These are phyloP conservation scores for Pseudococcus viburni DNA, from an alignment of 2,888 invertebrate species.

Conservation along the genomic window DNA sequence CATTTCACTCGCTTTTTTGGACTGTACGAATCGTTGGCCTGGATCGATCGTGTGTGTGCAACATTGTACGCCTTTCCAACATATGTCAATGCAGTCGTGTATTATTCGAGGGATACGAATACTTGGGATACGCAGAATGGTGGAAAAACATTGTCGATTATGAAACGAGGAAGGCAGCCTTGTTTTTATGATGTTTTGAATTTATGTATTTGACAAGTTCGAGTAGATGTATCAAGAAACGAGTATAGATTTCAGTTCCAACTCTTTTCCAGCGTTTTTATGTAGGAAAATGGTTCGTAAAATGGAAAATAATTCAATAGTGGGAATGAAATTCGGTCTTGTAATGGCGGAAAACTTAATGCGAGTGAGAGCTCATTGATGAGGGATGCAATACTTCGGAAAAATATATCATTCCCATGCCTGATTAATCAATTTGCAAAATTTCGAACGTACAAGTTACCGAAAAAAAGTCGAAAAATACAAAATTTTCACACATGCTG, in stretches of 20 bases:
- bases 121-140: not conserved
- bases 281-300: not conserved
- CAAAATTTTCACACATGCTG: no score
- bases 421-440: no score
- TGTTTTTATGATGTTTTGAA: not conserved
- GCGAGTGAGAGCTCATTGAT: no score
- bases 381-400: no score
- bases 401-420: no score
- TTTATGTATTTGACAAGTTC: not conserved
- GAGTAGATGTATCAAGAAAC: not conserved
- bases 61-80: not conserved
- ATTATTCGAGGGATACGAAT: not conserved
- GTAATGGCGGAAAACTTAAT: no score
- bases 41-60: conserved; percentile 14
- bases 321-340: no score
- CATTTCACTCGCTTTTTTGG: not conserved
- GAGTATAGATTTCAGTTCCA: not conserved
- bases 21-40: conserved; percentile 1
- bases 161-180: not conserved
- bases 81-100: not conserved
- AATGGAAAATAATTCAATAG: not conserved
- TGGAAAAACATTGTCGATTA: not conserved
- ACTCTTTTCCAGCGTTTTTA: not conserved
- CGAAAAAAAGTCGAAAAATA: no score
- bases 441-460: no score